phyloP scores from a whole-genome alignment of 2,888 invertebrate species.

The Sphaerophoria rueppellii region DNA sequence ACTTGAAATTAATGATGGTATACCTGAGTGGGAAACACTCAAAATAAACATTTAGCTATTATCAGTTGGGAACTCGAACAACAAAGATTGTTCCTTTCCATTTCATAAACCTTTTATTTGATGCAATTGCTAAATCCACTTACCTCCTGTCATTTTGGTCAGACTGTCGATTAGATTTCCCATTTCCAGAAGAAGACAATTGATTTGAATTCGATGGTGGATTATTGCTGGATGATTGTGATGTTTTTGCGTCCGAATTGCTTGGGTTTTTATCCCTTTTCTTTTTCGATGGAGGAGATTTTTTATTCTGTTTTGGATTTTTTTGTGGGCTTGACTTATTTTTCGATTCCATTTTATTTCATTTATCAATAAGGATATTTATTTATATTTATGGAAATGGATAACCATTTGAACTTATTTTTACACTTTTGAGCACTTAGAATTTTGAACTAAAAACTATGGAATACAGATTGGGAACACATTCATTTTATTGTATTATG shows the following conservation, averaged over 20 bases:
- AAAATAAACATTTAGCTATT: too few species aligned
- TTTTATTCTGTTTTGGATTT: not conserved
- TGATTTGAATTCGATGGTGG: not conserved
- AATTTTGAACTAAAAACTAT: too few species aligned
- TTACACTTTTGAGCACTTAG: too few species aligned
- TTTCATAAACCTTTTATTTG: not conserved
- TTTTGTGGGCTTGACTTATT: not conserved
- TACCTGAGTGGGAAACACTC: too few species aligned
- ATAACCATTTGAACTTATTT: conserved; percentile 5
- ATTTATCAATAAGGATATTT: too few species aligned
- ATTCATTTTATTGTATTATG: too few species aligned
- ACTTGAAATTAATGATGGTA: too few species aligned
- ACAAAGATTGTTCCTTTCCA: not conserved
- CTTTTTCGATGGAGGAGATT: not conserved
- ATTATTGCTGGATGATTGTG: conserved; percentile 6
- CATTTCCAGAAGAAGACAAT: too few species aligned
- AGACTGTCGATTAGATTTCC: not conserved
- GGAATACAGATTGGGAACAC: not conserved
- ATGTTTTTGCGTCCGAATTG: not conserved
- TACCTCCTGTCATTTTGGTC: conserved; percentile 9
- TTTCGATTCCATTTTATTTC: conserved; percentile 5
- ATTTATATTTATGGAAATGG: too few species aligned
- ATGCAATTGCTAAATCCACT: not conserved
- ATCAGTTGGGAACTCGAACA: too few species aligned
- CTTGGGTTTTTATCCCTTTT: not conserved